Evolutionary conservation across 2,888 invertebrate species (phyloP).

Genomic region (Heliconius ismenius): DNA sequence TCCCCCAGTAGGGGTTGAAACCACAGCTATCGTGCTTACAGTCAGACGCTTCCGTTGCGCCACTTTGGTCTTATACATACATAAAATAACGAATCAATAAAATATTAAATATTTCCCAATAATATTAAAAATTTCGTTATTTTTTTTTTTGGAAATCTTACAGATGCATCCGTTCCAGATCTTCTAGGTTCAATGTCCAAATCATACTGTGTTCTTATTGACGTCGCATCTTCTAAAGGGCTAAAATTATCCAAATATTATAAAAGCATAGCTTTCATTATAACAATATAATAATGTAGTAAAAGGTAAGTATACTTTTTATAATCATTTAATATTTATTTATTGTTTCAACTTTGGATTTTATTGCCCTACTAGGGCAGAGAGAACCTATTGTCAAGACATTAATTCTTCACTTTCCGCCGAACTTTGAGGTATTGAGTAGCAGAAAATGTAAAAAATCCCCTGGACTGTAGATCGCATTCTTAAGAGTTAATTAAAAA

Average conservation of each 20-base stretch:
- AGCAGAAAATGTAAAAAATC: no score
- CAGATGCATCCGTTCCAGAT: slow-evolving; percentile 64
- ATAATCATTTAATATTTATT: no score
- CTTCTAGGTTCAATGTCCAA: slow-evolving; percentile 63
- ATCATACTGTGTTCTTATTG: slow-evolving; percentile 64
- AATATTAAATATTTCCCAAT: neutral
- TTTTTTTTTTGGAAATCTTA: slow-evolving; percentile 46
- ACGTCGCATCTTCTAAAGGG: slow-evolving; percentile 62
- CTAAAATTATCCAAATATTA: slow-evolving; percentile 47
- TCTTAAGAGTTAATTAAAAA: no score
- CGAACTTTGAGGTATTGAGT: no score
- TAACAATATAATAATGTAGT: neutral
- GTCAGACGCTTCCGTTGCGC: no score
- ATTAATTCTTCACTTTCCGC: no score
- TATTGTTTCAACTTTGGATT: no score
- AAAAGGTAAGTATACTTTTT: neutral
- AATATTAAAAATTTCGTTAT: neutral
- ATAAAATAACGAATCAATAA: neutral
- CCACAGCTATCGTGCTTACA: no score
- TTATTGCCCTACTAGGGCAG: no score
- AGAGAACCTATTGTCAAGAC: no score
- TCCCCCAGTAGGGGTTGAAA: no score
- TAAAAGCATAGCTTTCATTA: neutral
- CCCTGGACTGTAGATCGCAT: fast-evolving
- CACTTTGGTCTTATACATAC: no score